phyloP scores from a whole-genome alignment of 1,140 invertebrate genomes.

The Euglossa dilemma region DNA sequence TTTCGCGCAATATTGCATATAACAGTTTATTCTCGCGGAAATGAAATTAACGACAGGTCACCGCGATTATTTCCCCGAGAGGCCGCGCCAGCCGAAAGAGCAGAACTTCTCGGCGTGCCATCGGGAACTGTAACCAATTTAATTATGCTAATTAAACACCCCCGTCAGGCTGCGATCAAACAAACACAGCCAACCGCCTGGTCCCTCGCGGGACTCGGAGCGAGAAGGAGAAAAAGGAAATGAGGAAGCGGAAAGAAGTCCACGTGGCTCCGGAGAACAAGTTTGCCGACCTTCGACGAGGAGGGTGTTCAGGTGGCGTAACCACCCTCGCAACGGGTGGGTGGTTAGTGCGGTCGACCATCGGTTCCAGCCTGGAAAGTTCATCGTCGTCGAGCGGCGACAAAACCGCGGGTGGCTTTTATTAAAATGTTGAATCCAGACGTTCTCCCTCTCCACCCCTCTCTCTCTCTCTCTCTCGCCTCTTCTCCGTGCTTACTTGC shows the following conservation, averaged over 20 bases:
- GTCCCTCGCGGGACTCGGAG: background rate
- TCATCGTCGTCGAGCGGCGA: slow-evolving; percentile 58
- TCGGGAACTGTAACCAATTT: background rate
- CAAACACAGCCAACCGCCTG: background rate
- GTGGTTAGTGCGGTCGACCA: background rate
- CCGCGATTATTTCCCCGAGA: no score
- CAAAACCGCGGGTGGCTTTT: slow-evolving; percentile 74
- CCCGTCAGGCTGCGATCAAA: background rate
- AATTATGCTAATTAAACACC: slow-evolving; percentile 3
- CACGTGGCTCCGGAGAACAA: background rate
- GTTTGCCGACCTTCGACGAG: background rate
- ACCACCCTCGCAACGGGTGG: background rate
- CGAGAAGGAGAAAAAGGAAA: background rate
- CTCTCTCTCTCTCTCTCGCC: background rate
- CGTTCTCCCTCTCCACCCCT: background rate
- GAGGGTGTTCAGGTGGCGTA: slow-evolving; percentile 4
- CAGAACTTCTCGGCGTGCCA: background rate
- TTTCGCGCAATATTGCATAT: no score
- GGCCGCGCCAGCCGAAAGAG: no score
- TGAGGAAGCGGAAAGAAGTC: background rate
- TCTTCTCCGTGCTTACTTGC: background rate
- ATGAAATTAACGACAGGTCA: no score
- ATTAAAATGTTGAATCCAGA: slow-evolving; percentile 75
- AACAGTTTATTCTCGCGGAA: no score
- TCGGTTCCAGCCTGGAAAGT: slow-evolving; percentile 40